Evolutionary conservation across 2,113 vertebrate genomes (phyloP).

Genomic region (Atrichornis clamosus): DNA sequence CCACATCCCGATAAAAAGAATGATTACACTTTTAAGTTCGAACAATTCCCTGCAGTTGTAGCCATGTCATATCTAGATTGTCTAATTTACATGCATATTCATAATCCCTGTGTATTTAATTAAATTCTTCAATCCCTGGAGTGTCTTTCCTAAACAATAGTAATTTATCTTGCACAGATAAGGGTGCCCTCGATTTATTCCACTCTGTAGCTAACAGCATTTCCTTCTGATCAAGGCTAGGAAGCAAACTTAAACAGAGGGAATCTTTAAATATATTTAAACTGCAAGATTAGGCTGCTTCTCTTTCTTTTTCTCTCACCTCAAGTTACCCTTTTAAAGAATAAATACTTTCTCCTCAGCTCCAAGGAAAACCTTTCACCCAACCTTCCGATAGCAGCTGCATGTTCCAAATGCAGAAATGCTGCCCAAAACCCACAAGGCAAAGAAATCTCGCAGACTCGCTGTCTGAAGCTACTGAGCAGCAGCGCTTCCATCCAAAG

Average conservation of each 20-base stretch:
- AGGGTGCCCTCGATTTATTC: constrained; percentile 71
- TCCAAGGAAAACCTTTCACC: constrained; percentile 24
- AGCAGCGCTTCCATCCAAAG: background rate
- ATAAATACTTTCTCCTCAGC: background rate
- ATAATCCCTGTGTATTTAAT: constrained; percentile 75
- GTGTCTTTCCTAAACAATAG: constrained; percentile 74
- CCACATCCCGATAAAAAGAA: constrained; percentile 52
- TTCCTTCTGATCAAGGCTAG: constrained; percentile 62
- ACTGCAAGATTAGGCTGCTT: constrained; percentile 42
- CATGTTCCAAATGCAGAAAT: background rate
- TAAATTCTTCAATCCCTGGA: constrained; percentile 72
- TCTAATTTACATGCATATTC: constrained; percentile 74
- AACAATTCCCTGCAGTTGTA: constrained; percentile 69
- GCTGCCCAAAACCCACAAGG: background rate
- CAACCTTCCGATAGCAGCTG: background rate
- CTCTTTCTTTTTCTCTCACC: constrained; percentile 26
- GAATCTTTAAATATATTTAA: constrained; percentile 51
- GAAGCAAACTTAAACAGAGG: constrained; percentile 46
- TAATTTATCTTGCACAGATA: constrained; percentile 74
- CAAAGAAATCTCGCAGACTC: background rate
- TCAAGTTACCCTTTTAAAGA: constrained; percentile 25
- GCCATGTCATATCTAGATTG: constrained; percentile 66
- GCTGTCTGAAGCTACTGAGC: background rate
- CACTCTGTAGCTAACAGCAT: constrained; percentile 55
- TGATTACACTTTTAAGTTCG: constrained; percentile 62